These are phyloP conservation scores for Brachyrhaphis roseni DNA, from an alignment of 2,797 vertebrate species.

Conservation along the genomic window DNA sequence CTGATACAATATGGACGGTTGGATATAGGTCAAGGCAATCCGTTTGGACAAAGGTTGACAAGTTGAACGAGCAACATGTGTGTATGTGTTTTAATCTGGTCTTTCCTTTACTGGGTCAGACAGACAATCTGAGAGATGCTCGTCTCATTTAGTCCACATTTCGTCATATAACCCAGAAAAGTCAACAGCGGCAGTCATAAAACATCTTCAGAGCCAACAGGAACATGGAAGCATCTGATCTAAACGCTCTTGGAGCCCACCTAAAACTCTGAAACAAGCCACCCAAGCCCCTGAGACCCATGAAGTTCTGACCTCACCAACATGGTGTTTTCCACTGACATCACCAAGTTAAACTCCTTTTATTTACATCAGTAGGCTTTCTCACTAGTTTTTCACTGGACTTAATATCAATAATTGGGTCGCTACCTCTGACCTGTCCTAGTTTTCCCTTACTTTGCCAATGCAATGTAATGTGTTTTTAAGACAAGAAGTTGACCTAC, in stretches of 20 bases:
- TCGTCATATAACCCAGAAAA: constrained; percentile 29
- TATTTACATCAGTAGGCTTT: neutral
- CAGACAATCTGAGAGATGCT: constrained; percentile 32
- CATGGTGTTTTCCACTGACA: constrained; percentile 29
- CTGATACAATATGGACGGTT: constrained; percentile 44
- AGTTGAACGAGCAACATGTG: constrained; percentile 21
- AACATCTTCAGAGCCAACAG: constrained; percentile 40
- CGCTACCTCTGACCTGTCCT: neutral
- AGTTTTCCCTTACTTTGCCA: neutral
- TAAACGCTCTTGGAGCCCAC: constrained; percentile 32
- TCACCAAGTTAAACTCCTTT: constrained; percentile 15
- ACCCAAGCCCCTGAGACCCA: constrained; percentile 51
- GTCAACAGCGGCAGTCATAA: constrained; percentile 39
- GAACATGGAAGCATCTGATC: constrained; percentile 30
- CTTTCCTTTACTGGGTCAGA: constrained; percentile 36
- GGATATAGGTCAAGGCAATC: constrained; percentile 61
- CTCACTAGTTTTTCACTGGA: constrained; percentile 17
- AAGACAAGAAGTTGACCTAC: too few species aligned
- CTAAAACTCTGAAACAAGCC: constrained; percentile 61
- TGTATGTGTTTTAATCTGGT: constrained; percentile 15
- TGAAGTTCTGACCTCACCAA: constrained; percentile 31
- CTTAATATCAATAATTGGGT: constrained; percentile 23
- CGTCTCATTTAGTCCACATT: constrained; percentile 25
- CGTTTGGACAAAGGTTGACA: constrained; percentile 28
- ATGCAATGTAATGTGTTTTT: neutral